Percentiles rank a stretch among this genome's conserved stretches.
Conservation (phyloP, 2,888 invertebrate genomes). For the Oegoconia quadripuncta region DNA sequence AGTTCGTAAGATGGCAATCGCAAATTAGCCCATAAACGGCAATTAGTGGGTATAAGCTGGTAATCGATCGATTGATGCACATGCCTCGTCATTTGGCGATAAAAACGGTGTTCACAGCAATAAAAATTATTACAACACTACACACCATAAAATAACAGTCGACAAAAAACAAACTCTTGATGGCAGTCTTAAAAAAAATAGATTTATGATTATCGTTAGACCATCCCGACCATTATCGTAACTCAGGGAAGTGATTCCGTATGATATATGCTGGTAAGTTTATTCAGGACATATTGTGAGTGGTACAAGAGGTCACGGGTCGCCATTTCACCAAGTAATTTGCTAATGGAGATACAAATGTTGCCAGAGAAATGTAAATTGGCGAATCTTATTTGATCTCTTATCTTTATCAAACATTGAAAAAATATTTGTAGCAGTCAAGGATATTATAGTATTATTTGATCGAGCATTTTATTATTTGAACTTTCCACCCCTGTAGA, state of each 20-base stretch:
- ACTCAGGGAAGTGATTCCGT: constrained; percentile 42
- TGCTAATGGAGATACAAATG: constrained; percentile 49
- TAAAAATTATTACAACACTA: no score
- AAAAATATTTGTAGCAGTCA: not conserved
- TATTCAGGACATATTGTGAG: constrained; percentile 44
- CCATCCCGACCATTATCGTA: constrained; percentile 48
- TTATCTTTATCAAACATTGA: not conserved
- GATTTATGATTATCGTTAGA: constrained; percentile 40
- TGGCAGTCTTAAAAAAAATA: constrained; percentile 31
- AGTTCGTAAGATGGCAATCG: no score
- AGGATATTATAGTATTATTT: no score
- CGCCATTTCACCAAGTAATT: constrained; percentile 40
- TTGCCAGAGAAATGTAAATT: constrained; percentile 38
- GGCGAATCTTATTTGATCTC: constrained; percentile 12
- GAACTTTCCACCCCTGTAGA: no score
- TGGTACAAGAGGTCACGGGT: constrained; percentile 37
- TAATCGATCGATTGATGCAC: no score
- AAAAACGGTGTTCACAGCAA: no score
- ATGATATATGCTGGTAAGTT: constrained; percentile 40
- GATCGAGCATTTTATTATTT: no score
- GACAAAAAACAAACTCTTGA: constrained; percentile 41
- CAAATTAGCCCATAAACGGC: no score
- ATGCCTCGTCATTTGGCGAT: no score
- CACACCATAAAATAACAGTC: constrained; percentile 4
- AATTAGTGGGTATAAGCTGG: no score